Percentiles rank a stretch among this genome's conserved stretches.
These are phyloP conservation scores for Lasioglossum albipes DNA, from an alignment of 1,140 invertebrate genomes.

Conservation along the genomic window DNA sequence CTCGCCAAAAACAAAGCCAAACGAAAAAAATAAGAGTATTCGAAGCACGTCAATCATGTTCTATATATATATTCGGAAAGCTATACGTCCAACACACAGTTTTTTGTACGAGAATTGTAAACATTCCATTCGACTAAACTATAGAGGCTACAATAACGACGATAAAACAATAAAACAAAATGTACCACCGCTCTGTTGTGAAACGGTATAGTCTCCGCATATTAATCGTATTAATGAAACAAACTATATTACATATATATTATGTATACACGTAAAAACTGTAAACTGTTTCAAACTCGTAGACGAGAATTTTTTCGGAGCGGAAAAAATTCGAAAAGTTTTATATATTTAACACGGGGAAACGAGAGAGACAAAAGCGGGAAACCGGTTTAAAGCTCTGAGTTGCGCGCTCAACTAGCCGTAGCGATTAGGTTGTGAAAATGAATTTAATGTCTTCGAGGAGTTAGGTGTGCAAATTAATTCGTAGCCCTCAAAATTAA, in stretches of 20 bases:
- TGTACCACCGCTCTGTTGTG: slow-evolving; percentile 19
- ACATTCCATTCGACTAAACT: slow-evolving; percentile 31
- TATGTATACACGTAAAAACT: too few species aligned
- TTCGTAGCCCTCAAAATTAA: too few species aligned
- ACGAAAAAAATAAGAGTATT: slow-evolving; percentile 42
- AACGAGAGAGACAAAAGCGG: background rate
- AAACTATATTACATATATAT: too few species aligned
- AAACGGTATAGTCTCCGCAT: slow-evolving; percentile 12
- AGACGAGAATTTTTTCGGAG: background rate
- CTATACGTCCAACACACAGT: slow-evolving; percentile 60
- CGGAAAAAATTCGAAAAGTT: slow-evolving; percentile 18
- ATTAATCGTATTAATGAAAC: slow-evolving; percentile 22
- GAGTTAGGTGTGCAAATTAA: too few species aligned
- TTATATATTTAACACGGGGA: background rate
- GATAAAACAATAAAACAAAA: slow-evolving; percentile 31
- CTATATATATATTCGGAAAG: slow-evolving; percentile 47
- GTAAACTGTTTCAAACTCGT: slow-evolving; percentile 16
- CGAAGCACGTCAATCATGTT: slow-evolving; percentile 62
- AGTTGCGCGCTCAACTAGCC: background rate
- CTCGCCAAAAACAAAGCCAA: background rate
- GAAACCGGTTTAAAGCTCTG: background rate
- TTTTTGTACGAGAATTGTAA: slow-evolving; percentile 63
- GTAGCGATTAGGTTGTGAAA: too few species aligned
- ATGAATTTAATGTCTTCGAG: too few species aligned
- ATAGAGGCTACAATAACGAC: slow-evolving; percentile 12